Base-by-base conservation (phyloP, 2,888 invertebrate species). In the Empis stercorea region DNA sequence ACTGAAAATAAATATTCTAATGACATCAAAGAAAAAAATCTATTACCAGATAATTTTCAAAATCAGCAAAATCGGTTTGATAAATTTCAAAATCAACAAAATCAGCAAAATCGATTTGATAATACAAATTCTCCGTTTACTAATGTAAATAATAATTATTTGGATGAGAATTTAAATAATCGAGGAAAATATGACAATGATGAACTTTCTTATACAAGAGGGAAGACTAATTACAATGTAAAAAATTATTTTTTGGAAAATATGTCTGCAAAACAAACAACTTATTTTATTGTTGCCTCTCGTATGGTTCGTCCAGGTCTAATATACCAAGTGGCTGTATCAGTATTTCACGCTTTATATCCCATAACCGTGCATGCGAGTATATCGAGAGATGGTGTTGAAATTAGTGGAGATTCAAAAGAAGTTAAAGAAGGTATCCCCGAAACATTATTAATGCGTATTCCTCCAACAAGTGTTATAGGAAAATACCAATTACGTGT, bases 231-330 rank as follows among this genome's bases (percentile, higher is more conserved):
- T 0, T 66, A 66, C 44, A 65, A 58, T 45, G 39, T 58, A 1
- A 65, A 63, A 42, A 52, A 58, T 13, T 56, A 57, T 2, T 64
- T 65, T 20, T 49, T 66, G 15, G 65, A 66, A 13, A 51, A 52
- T n/a, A 59, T 64, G 5, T 46, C 57, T 14, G 59, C 62, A 16
- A 59, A 55, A 11, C 65, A 68, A 41, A 66, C 68, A 2, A 88
- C 89, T 10, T 95, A 94, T 66, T 91, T 96, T 61, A 80, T 96
- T 52, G 85, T 95, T 27, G 89, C 94, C 1, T 92, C 94, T 4
- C 80, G 80, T 55, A 84, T 88, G 78, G 86, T 96, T 11, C 78
- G 94, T 5, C 95, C 96, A 0, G 89, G 88, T 0, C 87, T 93
- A 60, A 80, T 94, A 47, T 92, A 92, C 66, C 81, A 88, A 59